Conservation (phyloP, 2,113 vertebrate species). For the Nannobrachium achirus region DNA sequence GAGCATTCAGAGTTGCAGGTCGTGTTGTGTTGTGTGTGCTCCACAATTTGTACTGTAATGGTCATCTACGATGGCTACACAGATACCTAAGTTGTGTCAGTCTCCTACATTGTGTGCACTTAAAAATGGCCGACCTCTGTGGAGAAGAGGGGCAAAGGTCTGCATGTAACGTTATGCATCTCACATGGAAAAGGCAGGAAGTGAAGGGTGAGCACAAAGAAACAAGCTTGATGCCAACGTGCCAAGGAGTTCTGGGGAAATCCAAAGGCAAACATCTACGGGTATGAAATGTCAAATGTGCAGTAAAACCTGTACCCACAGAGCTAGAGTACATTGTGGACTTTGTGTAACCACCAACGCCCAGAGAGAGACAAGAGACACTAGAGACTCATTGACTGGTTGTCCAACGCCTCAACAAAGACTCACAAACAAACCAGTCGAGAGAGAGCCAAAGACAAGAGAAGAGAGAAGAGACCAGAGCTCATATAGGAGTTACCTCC, state of each 20-base stretch:
- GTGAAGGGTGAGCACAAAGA: conserved; percentile 20
- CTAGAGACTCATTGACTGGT: conserved; percentile 7
- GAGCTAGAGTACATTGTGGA: conserved; percentile 49
- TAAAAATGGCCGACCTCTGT: conserved; percentile 26
- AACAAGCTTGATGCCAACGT: conserved; percentile 12
- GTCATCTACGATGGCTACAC: conserved; percentile 39
- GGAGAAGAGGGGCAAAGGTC: conserved; percentile 7
- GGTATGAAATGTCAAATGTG: conserved; percentile 49
- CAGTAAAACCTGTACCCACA: conserved; percentile 75
- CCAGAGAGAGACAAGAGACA: conserved; percentile 58
- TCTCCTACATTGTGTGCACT: conserved; percentile 51
- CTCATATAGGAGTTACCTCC: conserved; percentile 12
- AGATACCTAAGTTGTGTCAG: conserved; percentile 19
- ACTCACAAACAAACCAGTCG: neutral
- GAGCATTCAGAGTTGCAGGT: conserved; percentile 18
- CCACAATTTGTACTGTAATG: conserved; percentile 49
- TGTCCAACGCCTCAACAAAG: neutral
- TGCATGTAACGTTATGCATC: neutral
- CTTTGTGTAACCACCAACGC: conserved; percentile 33
- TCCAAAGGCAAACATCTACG: conserved; percentile 62
- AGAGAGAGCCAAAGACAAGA: conserved; percentile 10
- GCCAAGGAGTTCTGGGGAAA: conserved; percentile 45
- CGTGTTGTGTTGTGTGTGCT: conserved; percentile 22
- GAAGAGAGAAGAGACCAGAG: conserved; percentile 17
- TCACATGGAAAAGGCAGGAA: conserved; percentile 6